A percentile compares a stretch with the other conserved stretches of the same genome.
Conservation (phyloP, 2,797 vertebrate species). For the Perdix hodgsoniae region DNA sequence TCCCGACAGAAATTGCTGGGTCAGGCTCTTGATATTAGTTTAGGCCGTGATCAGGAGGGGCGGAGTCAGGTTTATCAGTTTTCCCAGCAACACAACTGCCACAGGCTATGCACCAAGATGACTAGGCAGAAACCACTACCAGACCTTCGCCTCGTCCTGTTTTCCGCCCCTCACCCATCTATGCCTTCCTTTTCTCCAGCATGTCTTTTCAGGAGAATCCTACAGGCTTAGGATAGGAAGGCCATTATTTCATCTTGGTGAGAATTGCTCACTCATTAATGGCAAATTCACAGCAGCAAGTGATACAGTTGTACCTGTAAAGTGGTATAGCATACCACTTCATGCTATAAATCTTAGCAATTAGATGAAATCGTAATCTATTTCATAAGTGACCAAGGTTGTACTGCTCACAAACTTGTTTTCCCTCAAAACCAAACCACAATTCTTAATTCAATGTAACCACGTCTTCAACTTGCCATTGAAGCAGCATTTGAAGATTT, state of each 20-base stretch:
- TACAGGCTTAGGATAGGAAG: not conserved
- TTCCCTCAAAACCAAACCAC: not conserved
- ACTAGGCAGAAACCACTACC: no score
- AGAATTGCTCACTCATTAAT: not conserved
- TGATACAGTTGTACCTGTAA: not conserved
- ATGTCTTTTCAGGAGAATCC: no score
- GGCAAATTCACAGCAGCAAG: not conserved
- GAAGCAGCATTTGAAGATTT: not conserved
- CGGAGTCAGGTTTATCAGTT: no score
- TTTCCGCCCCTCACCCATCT: no score
- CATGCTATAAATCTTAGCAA: not conserved
- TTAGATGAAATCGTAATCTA: not conserved
- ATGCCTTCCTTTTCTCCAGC: no score
- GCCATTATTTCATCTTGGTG: not conserved
- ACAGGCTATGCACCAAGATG: no score
- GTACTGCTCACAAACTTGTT: not conserved
- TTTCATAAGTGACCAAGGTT: not conserved
- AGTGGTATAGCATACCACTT: not conserved
- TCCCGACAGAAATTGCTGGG: no score
- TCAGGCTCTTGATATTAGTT: no score
- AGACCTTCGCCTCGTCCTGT: no score
- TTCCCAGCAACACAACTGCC: no score
- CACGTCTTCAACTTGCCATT: not conserved
- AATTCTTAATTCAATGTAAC: not conserved
- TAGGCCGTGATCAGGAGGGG: no score